Conservation (phyloP, 2,113 vertebrate genomes). For the Balaenoptera acutorostrata region DNA sequence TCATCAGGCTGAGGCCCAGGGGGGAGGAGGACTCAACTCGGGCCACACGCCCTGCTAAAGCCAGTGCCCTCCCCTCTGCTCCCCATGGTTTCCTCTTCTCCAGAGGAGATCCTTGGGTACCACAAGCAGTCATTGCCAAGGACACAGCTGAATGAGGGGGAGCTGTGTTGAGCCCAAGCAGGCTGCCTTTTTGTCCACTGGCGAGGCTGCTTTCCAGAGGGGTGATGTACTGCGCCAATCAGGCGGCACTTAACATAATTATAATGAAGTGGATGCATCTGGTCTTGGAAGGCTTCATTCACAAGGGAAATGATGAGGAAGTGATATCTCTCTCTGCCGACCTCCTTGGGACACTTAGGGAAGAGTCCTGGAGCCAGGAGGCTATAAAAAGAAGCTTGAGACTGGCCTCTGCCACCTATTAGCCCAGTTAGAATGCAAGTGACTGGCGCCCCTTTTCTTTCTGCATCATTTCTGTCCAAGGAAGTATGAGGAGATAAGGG, state of each 20-base stretch:
- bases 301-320: slow-evolving; percentile 41
- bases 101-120: neutral
- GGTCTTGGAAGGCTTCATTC: slow-evolving; percentile 53
- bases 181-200: neutral
- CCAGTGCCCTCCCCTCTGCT: rapidly evolving
- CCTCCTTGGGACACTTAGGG: slow-evolving; percentile 8
- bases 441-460: neutral
- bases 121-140: neutral
- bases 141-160: slow-evolving; percentile 6
- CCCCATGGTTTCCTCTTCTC: neutral
- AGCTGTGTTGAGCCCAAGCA: neutral
- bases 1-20: no score
- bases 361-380: neutral
- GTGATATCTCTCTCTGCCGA: neutral
- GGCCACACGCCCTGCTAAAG: rapidly evolving
- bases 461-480: neutral
- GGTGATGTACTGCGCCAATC: slow-evolving; percentile 40
- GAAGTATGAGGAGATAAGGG: neutral
- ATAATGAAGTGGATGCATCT: slow-evolving; percentile 54
- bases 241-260: slow-evolving; percentile 54
- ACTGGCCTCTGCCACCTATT: neutral
- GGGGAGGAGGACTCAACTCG: neutral
- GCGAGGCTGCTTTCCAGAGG: neutral
- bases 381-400: neutral
- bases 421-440: neutral